phyloP scores from a whole-genome alignment of 1,140 invertebrate species.

The Brachionus rotundiformis region DNA sequence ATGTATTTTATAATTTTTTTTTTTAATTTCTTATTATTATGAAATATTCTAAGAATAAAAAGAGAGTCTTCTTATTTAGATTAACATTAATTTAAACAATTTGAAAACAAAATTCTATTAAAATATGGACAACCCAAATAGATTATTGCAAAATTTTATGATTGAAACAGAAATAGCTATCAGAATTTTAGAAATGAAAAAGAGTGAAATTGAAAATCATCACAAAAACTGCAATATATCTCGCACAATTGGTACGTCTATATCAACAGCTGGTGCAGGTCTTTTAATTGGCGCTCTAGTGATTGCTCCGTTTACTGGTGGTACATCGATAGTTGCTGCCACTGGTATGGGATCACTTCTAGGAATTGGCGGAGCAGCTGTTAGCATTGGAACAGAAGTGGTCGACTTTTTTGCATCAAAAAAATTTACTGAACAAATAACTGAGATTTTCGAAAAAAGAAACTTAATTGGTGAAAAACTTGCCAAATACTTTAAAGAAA shows the following conservation, averaged over 20 bases:
- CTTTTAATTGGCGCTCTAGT: neutral
- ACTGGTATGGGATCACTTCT: too few species aligned
- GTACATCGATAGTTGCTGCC: too few species aligned
- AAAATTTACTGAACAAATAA: neutral
- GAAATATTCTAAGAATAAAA: too few species aligned
- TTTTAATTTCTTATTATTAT: too few species aligned
- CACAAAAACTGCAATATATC: neutral
- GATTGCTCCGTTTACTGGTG: neutral
- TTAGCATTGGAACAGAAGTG: too few species aligned
- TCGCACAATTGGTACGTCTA: neutral
- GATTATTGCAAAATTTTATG: neutral
- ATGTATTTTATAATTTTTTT: too few species aligned
- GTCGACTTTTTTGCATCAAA: neutral
- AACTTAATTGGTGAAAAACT: neutral
- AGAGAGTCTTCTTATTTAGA: too few species aligned
- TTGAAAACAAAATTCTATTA: too few species aligned
- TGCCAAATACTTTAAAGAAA: neutral
- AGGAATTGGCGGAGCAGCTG: too few species aligned
- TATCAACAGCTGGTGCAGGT: neutral
- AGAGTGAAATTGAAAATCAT: neutral
- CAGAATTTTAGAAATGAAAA: neutral
- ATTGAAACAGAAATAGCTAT: neutral
- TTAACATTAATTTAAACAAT: too few species aligned
- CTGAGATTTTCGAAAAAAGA: neutral
- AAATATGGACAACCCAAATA: too few species aligned